Conservation (phyloP, 2,888 invertebrate genomes). For the Fabriciana adippe region DNA sequence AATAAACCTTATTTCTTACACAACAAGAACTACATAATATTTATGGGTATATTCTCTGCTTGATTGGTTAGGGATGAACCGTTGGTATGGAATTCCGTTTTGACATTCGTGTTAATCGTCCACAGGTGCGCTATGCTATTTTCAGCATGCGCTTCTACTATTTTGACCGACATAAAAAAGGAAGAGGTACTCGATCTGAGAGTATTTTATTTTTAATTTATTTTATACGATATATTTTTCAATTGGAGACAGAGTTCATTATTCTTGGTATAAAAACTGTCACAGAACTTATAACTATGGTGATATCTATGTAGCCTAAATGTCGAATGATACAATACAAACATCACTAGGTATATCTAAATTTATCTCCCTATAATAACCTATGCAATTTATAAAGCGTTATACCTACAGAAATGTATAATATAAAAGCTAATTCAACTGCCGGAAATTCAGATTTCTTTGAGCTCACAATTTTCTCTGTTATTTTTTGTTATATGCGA, state of each 20-base stretch:
- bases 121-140: slow-evolving; percentile 66
- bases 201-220: too few species aligned
- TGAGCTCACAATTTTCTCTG: background rate
- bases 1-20: slow-evolving; percentile 13
- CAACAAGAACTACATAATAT: slow-evolving; percentile 6
- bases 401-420: background rate
- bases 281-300: too few species aligned
- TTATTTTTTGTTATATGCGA: slow-evolving; percentile 20
- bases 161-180: slow-evolving; percentile 13
- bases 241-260: too few species aligned
- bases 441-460: slow-evolving; percentile 5
- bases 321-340: too few species aligned
- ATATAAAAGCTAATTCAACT: background rate
- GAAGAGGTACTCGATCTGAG: background rate
- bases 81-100: slow-evolving; percentile 68
- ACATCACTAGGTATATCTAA: too few species aligned
- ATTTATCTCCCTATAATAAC: too few species aligned
- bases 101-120: slow-evolving; percentile 77
- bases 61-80: slow-evolving; percentile 64
- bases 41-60: slow-evolving; percentile 41
- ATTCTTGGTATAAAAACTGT: too few species aligned
- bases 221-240: too few species aligned
- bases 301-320: too few species aligned
- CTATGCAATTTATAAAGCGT: background rate
- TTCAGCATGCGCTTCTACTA: slow-evolving; percentile 48